Evolutionary conservation across 1,140 invertebrate genomes (phyloP).

Genomic region (Sipha flava): DNA sequence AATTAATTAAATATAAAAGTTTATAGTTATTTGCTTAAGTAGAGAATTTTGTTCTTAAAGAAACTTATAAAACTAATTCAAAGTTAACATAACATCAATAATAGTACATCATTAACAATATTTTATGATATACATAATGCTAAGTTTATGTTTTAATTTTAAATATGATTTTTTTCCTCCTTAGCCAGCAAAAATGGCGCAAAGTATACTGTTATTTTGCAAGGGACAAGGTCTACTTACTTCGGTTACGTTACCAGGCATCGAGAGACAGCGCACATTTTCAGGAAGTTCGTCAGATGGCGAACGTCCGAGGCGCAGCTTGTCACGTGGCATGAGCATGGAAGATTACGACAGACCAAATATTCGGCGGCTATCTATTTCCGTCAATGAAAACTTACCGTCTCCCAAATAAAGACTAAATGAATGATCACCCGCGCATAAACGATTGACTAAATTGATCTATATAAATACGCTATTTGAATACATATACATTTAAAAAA

Average conservation of each 20-base stretch:
- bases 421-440: neutral
- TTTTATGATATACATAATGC: too few species aligned
- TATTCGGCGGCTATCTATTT: conserved; percentile 62
- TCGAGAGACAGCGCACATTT: conserved; percentile 54
- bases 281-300: conserved; percentile 49
- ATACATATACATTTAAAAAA: neutral
- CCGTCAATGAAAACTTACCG: conserved; percentile 38
- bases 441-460: neutral
- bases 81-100: too few species aligned
- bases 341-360: conserved; percentile 74
- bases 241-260: conserved; percentile 60
- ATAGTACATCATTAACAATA: too few species aligned
- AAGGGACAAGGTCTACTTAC: conserved; percentile 70
- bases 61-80: too few species aligned
- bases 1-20: too few species aligned
- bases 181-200: conserved; percentile 70
- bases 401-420: conserved; percentile 15
- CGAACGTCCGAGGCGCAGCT: conserved; percentile 45
- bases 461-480: neutral
- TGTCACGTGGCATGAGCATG: conserved; percentile 65
- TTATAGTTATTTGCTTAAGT: too few species aligned
- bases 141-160: too few species aligned
- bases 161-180: conserved; percentile 34
- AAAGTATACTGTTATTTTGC: conserved; percentile 70
- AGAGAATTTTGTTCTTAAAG: too few species aligned